phyloP scores from a whole-genome alignment of 1,140 invertebrate species.

The Drosophila dunni region DNA sequence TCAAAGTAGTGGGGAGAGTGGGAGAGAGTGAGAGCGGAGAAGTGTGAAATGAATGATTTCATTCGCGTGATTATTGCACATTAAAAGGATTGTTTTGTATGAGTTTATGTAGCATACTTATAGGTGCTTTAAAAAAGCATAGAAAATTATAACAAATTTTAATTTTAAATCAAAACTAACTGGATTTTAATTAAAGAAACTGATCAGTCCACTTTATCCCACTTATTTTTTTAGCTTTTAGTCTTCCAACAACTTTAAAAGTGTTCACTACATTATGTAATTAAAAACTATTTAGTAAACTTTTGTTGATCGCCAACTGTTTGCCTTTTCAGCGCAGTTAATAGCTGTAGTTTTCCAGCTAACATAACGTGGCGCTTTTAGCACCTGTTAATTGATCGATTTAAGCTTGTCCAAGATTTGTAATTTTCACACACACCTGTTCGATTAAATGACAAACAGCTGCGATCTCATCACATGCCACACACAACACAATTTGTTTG shows the following conservation, averaged over 20 bases:
- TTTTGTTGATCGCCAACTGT: not conserved
- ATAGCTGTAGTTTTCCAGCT: slow-evolving; percentile 38
- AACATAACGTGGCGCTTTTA: slow-evolving; percentile 47
- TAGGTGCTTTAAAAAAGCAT: not conserved
- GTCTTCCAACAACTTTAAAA: not conserved
- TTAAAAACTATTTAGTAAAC: not conserved
- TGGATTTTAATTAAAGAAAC: not conserved
- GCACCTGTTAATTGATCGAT: slow-evolving; percentile 49
- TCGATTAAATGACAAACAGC: slow-evolving; percentile 6
- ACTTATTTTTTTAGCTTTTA: too few species aligned
- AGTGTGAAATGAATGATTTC: slow-evolving; percentile 23
- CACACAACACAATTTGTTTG: slow-evolving; percentile 19
- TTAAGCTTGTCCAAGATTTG: slow-evolving; percentile 15
- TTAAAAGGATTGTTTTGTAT: slow-evolving; percentile 1
- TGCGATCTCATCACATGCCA: slow-evolving; percentile 62
- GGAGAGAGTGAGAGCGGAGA: too few species aligned
- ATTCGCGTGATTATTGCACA: slow-evolving; percentile 29
- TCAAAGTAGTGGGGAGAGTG: too few species aligned
- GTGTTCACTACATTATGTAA: not conserved
- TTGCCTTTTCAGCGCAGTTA: not conserved
- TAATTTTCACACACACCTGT: slow-evolving; percentile 69
- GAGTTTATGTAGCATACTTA: slow-evolving; percentile 2
- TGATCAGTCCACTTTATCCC: too few species aligned
- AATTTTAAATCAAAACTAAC: not conserved
- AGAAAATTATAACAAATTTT: not conserved